Evolutionary conservation across 2,888 invertebrate species (phyloP), one percentile per base, ranked within the genome.

Genomic region (Panorpa germanica): DNA sequence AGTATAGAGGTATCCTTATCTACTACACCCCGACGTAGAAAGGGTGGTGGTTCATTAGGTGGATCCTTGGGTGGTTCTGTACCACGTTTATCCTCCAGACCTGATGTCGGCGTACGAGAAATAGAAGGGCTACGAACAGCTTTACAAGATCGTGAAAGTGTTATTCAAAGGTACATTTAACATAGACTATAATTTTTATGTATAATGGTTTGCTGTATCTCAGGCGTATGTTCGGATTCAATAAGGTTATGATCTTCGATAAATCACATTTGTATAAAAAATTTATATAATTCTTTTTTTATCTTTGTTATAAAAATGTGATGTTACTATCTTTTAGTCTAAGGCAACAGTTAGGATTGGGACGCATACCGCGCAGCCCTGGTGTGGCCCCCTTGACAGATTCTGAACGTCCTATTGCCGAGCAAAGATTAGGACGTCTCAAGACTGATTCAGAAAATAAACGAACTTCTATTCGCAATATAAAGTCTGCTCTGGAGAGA

Each of bases 1-100:
- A 78, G 71, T 44, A 78, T 82, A 43, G 82, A 82, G 51, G 77
- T 82, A 30, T 81, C 81, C 2, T 55, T 81, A 42, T 70, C 68
- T 26, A 65, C 63, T 33, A 63, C 64, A n/a, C 65, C 67, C 3
- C 52, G 66, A 29, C 54, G 71, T 38, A 64, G 72, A 35, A 58
- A 65, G 34, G 57, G 63, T 30, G 56, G 60, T 35, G 57, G 59
- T 5, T 42, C 47, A 20, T n/a, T n/a, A n/a, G n/a, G n/a, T n/a
- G 33, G 37, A 23, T 50, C 52, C 3, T 35, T 54, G 33, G 44
- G 50, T 33, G 48, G 52, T 8, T 25, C 35, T 25, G 34, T 40
- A 19, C 35, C 37, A 11, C 28, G 38, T 11, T 22, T 47, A 35
- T 34, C 45, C 37, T 27, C 45, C 32, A 36, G 44, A 37, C 32